Percentiles rank a stretch among this genome's conserved stretches.
phyloP scores from a whole-genome alignment of 1,140 invertebrate species.

The Laodelphax striatellus region DNA sequence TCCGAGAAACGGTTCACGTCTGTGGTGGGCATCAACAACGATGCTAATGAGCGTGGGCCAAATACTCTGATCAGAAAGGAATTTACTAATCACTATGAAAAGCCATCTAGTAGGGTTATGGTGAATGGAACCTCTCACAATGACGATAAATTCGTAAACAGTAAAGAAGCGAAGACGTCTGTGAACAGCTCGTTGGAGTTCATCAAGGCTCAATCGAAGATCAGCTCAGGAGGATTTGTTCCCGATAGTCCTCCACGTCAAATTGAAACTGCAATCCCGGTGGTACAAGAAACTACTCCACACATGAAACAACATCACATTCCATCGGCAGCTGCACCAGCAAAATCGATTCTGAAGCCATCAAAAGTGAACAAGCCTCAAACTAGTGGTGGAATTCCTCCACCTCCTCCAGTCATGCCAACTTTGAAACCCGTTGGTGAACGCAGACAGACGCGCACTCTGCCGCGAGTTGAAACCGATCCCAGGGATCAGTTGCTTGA shows the following conservation, averaged over 20 bases:
- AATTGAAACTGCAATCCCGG: not conserved
- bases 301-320: not conserved
- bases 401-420: constrained; percentile 15
- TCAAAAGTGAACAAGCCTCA: constrained; percentile 31
- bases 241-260: constrained; percentile 10
- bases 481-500: constrained; percentile 51
- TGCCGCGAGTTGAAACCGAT: constrained; percentile 31
- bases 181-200: not conserved
- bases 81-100: not conserved
- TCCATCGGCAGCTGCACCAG: constrained; percentile 34
- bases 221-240: constrained; percentile 1
- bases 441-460: not conserved
- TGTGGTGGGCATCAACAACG: constrained; percentile 20
- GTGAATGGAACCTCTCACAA: not conserved
- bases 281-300: not conserved
- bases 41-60: too few species aligned
- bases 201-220: constrained; percentile 6
- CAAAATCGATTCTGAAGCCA: constrained; percentile 31
- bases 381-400: constrained; percentile 14
- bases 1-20: constrained; percentile 24
- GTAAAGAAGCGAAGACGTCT: not conserved
- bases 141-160: not conserved
- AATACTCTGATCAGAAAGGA: too few species aligned
- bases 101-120: not conserved
- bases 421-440: constrained; percentile 9